Percentiles rank a stretch among this genome's conserved stretches.
phyloP scores from a whole-genome alignment of 2,888 invertebrate genomes.

The Orthosia incerta region DNA sequence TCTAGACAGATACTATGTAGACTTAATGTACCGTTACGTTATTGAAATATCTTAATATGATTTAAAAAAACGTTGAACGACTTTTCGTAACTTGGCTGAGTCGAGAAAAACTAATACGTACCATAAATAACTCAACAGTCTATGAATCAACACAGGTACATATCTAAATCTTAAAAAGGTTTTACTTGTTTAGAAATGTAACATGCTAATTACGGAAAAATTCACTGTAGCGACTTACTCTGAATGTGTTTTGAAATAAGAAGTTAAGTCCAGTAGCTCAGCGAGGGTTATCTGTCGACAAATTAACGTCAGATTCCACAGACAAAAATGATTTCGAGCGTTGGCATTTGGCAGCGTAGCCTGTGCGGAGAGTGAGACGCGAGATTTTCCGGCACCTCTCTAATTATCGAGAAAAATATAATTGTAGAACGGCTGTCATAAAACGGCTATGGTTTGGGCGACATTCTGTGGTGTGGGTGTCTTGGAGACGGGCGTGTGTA shows the following conservation, averaged over 20 bases:
- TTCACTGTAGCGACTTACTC: slow-evolving; percentile 21
- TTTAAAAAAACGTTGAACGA: slow-evolving; percentile 35
- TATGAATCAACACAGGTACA: slow-evolving; percentile 8
- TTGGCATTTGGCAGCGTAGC: slow-evolving; percentile 48
- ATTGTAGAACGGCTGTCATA: slow-evolving; percentile 53
- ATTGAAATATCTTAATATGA: slow-evolving; percentile 44
- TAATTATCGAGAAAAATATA: slow-evolving; percentile 56
- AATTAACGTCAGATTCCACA: slow-evolving; percentile 42
- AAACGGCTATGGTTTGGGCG: slow-evolving; percentile 53
- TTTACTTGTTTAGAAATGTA: slow-evolving; percentile 48
- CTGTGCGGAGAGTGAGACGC: slow-evolving; percentile 4
- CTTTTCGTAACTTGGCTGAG: slow-evolving; percentile 57
- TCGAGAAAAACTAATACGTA: slow-evolving; percentile 54
- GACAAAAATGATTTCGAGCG: slow-evolving; percentile 35
- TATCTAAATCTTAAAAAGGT: slow-evolving; percentile 28
- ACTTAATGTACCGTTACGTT: slow-evolving; percentile 21
- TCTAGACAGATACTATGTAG: slow-evolving; percentile 8
- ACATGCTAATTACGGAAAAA: slow-evolving; percentile 36
- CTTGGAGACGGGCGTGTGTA: slow-evolving; percentile 74
- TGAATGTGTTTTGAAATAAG: slow-evolving; percentile 47
- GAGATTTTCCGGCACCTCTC: slow-evolving; percentile 47
- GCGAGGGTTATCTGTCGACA: slow-evolving; percentile 26
- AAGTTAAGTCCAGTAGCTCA: slow-evolving; percentile 19
- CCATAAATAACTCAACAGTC: slow-evolving; percentile 13
- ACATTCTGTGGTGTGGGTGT: slow-evolving; percentile 64